phyloP scores from a whole-genome alignment of 2,797 vertebrate genomes.

The Scolopax rusticola region DNA sequence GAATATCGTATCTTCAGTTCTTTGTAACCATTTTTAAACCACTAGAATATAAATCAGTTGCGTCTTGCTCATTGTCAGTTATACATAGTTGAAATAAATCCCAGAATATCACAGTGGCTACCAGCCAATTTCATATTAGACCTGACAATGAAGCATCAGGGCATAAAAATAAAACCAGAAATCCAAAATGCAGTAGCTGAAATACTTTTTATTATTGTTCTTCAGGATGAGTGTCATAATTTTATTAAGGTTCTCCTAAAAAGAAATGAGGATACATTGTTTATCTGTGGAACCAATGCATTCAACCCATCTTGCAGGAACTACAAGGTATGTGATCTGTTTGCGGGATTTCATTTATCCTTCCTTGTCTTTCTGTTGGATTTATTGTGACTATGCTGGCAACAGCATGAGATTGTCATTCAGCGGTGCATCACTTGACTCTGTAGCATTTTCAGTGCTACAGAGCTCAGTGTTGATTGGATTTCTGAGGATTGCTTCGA shows the following conservation, averaged over 20 bases:
- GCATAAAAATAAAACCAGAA: neutral
- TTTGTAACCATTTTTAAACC: neutral
- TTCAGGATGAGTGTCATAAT: constrained; percentile 98
- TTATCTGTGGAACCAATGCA: constrained; percentile 97
- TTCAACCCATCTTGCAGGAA: constrained; percentile 97
- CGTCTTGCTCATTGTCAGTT: neutral
- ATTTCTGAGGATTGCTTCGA: constrained; percentile 9
- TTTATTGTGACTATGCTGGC: constrained; percentile 78
- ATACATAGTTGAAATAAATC: constrained; percentile 16
- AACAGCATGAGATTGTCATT: constrained; percentile 24
- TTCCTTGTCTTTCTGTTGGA: neutral
- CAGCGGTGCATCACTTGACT: neutral
- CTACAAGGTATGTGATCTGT: constrained; percentile 87
- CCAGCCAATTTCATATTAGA: neutral
- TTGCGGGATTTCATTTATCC: neutral
- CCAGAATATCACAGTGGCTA: neutral
- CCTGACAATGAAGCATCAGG: neutral
- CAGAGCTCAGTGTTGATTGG: neutral
- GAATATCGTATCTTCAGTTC: neutral
- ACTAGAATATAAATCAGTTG: neutral
- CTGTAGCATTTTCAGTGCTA: neutral
- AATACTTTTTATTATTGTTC: constrained; percentile 49
- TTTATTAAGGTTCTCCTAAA: constrained; percentile 98
- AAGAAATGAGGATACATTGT: constrained; percentile 93
- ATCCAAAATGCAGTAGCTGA: neutral